phyloP scores from a whole-genome alignment of 2,888 invertebrate genomes.

The Xestobium rufovillosum region DNA sequence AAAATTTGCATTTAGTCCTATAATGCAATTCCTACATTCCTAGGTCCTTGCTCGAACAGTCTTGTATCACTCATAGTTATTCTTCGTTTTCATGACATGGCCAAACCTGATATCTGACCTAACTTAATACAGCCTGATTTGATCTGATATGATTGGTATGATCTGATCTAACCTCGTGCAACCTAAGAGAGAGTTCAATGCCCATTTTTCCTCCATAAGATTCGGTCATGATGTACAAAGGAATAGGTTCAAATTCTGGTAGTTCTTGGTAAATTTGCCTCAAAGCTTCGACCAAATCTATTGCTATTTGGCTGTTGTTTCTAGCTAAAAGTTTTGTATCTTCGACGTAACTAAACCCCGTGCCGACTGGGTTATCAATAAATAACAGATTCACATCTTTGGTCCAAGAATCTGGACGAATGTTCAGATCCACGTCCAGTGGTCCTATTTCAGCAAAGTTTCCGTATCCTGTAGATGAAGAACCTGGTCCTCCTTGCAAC shows the following conservation, averaged over 20 bases:
- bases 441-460: constrained; percentile 80
- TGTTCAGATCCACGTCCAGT: constrained; percentile 48
- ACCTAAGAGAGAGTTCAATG: constrained; percentile 64
- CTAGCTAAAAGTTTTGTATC: constrained; percentile 49
- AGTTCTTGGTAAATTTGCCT: constrained; percentile 58
- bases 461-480: constrained; percentile 47
- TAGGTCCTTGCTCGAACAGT: too few species aligned
- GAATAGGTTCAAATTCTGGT: constrained; percentile 63
- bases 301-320: constrained; percentile 59
- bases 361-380: constrained; percentile 85
- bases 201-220: constrained; percentile 94
- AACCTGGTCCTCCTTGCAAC: constrained; percentile 74
- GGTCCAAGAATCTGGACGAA: constrained; percentile 46
- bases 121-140: too few species aligned
- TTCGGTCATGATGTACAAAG: constrained; percentile 80
- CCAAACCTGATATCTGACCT: too few species aligned
- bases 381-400: constrained; percentile 63
- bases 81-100: too few species aligned
- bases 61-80: too few species aligned
- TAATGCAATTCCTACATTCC: too few species aligned
- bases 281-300: constrained; percentile 68
- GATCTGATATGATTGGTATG: too few species aligned
- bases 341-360: constrained; percentile 73
- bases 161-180: constrained; percentile 50
- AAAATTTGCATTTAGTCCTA: too few species aligned